Base-by-base conservation (phyloP, 2,888 invertebrate species). In the Patella depressa region DNA sequence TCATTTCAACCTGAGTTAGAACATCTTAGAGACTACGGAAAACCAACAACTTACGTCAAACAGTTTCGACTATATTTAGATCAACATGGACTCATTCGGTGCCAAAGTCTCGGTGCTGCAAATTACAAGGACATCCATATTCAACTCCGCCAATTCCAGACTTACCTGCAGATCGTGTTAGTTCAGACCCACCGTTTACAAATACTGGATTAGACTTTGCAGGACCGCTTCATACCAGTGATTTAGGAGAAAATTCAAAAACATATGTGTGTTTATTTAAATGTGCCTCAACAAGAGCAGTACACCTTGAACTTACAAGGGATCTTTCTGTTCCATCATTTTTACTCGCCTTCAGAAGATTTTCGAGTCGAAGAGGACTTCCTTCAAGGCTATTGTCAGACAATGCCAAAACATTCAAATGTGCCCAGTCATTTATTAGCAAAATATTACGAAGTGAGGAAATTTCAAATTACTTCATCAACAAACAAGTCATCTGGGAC, bases 201-300 rank as follows among this genome's bases (percentile, higher is more conserved):
- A 65, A 7, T 24, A 65, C 65, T n/a, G 59, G 59, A n/a, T 59
- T 59, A n/a, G 59, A 65, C 24, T n/a, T 65, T 65, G 65, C 65
- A 19, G 65, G 65, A n/a, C 65, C 19, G 24, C 19, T 65, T 19
- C 24, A n/a, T 65, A 65, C 19, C n/a, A n/a, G 19, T n/a, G 19
- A 65, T 65, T 24, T 24, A 7, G 24, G 24, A 12, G 9, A n/a
- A 65, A 65, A n/a, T n/a, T 65, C 24, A n/a, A 19, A 3, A 65
- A 65, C 65, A 11, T 65, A 65, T 3, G 15, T 65, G 9, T 65
- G 65, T 24, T 65, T 65, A 65, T 65, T 65, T 19, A 65, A 2
- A n/a, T 65, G 65, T 24, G n/a, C 65, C n/a, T 65, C 65, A 19
- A 65, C 65, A n/a, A 65, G 65, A 65, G 65, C 65, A 14, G 65